phyloP scores from a whole-genome alignment of 2,888 invertebrate genomes.

The Meghimatium bilineatum region DNA sequence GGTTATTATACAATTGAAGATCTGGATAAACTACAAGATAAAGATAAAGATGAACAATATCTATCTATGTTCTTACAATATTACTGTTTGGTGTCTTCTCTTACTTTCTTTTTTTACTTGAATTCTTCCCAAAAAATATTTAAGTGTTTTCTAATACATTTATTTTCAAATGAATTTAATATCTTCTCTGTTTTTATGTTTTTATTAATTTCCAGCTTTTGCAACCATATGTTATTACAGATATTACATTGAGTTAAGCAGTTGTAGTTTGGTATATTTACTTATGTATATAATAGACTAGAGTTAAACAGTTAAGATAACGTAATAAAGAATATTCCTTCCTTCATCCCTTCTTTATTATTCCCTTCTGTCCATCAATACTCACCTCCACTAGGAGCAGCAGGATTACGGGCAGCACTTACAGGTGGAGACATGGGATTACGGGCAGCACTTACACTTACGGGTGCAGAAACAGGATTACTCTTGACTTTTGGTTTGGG shows the following conservation, averaged over 20 bases:
- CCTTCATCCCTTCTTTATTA: not conserved
- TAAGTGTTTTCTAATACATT: not conserved
- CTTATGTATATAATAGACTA: not conserved
- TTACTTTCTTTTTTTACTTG: too few species aligned
- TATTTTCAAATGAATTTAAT: too few species aligned
- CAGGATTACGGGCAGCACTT: not conserved
- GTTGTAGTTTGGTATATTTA: not conserved
- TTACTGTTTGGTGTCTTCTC: too few species aligned
- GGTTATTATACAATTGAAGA: too few species aligned
- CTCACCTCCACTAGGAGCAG: conserved; percentile 26
- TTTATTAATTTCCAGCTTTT: too few species aligned
- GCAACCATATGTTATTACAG: not conserved
- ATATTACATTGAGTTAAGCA: not conserved
- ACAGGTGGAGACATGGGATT: not conserved
- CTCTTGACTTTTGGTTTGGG: conserved; percentile 56
- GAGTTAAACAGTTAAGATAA: not conserved
- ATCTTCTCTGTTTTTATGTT: too few species aligned
- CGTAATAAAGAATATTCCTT: not conserved
- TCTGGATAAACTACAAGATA: too few species aligned
- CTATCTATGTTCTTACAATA: too few species aligned
- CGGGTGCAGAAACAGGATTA: not conserved
- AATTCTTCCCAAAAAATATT: not conserved
- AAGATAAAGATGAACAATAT: too few species aligned
- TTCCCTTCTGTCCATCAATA: not conserved
- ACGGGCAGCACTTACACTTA: not conserved